phyloP scores from a whole-genome alignment of 2,888 invertebrate genomes.

The Drosophila monieri region DNA sequence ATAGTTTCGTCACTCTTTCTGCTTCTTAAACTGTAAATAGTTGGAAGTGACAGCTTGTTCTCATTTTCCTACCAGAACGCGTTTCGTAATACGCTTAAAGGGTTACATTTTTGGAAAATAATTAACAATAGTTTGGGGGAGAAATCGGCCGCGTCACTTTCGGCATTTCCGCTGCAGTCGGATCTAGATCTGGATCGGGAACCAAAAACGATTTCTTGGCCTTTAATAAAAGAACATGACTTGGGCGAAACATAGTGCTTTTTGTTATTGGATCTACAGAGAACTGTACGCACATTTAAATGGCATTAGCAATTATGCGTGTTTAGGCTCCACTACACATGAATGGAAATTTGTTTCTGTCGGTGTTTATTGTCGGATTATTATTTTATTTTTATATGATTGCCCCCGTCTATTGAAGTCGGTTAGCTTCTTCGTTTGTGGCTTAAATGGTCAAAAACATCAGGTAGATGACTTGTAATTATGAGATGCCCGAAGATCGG shows the following conservation, averaged over 20 bases:
- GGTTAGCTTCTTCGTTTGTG: constrained; percentile 41
- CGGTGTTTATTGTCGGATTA: constrained; percentile 68
- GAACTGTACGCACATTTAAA: constrained; percentile 62
- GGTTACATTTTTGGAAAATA: constrained; percentile 38
- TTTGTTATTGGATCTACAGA: constrained; percentile 10
- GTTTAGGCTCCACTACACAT: constrained; percentile 57
- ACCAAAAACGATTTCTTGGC: constrained; percentile 2
- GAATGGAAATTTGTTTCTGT: constrained; percentile 71
- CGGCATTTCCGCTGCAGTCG: constrained; percentile 60
- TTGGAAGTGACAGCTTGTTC: constrained; percentile 58
- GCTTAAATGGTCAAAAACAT: constrained; percentile 79
- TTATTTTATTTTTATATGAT: constrained; percentile 70
- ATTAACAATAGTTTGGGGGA: constrained; percentile 25
- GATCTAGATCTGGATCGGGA: constrained; percentile 18
- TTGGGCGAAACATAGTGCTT: constrained; percentile 36
- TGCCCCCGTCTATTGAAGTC: constrained; percentile 40
- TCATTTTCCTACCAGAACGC: constrained; percentile 44
- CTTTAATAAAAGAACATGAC: constrained; percentile 60
- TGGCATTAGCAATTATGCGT: constrained; percentile 72
- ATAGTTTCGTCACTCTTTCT: background rate
- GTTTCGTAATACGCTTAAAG: constrained; percentile 53
- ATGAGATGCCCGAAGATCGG: constrained; percentile 44
- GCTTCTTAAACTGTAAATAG: constrained; percentile 54
- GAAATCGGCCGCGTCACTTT: constrained; percentile 61
- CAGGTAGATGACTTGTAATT: constrained; percentile 78